A percentile compares a stretch with the other conserved stretches of the same genome.
Conservation (phyloP, 2,797 vertebrate genomes). For the Lemur catta region DNA sequence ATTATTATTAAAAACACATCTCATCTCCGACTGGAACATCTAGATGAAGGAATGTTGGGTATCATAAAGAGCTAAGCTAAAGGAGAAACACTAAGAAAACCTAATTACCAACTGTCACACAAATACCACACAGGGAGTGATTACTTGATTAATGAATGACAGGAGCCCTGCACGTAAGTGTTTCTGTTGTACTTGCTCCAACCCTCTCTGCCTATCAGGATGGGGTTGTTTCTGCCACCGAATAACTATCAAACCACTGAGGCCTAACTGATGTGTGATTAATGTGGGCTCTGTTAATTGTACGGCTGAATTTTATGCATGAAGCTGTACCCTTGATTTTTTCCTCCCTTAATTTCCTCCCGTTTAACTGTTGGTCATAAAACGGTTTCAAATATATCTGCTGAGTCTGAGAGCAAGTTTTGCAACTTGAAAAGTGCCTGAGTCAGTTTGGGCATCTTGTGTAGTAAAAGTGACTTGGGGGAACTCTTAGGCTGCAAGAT, state of each 20-base stretch:
- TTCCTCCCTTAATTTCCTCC: slow-evolving; percentile 57
- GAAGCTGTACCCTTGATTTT: slow-evolving; percentile 40
- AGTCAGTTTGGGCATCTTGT: neutral
- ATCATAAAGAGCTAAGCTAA: neutral
- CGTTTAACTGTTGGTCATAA: slow-evolving; percentile 53
- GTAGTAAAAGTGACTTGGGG: neutral
- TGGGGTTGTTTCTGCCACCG: neutral
- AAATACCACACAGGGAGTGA: neutral
- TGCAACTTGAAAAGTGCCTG: slow-evolving; percentile 37
- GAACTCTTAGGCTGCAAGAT: neutral
- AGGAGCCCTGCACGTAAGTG: neutral
- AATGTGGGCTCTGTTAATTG: slow-evolving; percentile 39
- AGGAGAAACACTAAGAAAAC: too few relatives aligned
- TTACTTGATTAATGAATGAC: neutral
- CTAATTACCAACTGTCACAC: slow-evolving; percentile 32
- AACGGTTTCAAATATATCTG: slow-evolving; percentile 40
- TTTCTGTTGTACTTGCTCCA: neutral
- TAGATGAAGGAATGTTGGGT: slow-evolving; percentile 20
- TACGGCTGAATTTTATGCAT: slow-evolving; percentile 48
- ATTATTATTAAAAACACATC: slow-evolving; percentile 55
- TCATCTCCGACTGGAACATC: neutral
- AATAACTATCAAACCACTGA: slow-evolving; percentile 60
- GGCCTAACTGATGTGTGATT: slow-evolving; percentile 53
- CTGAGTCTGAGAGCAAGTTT: slow-evolving; percentile 42
- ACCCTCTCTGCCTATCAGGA: neutral